Conservation (phyloP, 1,140 invertebrate genomes). For the Eufriesea mexicana region DNA sequence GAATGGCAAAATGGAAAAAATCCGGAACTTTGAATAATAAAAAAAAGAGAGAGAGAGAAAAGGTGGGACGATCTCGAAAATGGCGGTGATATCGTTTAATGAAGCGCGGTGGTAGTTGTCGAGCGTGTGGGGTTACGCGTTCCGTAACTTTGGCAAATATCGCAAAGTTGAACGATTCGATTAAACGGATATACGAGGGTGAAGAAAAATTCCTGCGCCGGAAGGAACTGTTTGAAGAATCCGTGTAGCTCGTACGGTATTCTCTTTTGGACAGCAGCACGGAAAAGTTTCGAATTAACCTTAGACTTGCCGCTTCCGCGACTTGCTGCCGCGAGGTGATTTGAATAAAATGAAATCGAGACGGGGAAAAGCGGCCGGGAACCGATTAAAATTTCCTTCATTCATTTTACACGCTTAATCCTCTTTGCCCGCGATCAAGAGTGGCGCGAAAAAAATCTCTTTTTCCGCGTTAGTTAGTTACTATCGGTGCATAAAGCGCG, state of each 20-base stretch:
- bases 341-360: constrained; percentile 44
- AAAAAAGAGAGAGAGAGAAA: too few relatives aligned
- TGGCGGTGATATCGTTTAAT: background rate
- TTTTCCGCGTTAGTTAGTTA: constrained; percentile 8
- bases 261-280: constrained; percentile 31
- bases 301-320: constrained; percentile 8
- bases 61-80: background rate
- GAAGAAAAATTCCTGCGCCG: constrained; percentile 6
- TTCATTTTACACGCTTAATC: constrained; percentile 34
- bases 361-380: background rate
- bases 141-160: background rate
- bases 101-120: too few relatives aligned
- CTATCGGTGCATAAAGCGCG: constrained; percentile 33
- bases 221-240: constrained; percentile 1
- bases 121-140: background rate
- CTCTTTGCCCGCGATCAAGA: constrained; percentile 15
- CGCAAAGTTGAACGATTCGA: constrained; percentile 12
- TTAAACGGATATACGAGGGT: background rate
- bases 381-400: constrained; percentile 40
- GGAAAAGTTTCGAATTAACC: constrained; percentile 48
- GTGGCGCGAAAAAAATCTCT: background rate
- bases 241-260: constrained; percentile 25
- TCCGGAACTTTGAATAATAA: too few relatives aligned
- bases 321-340: background rate
- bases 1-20: background rate